These are phyloP conservation scores for Leptopilina myrica DNA, from an alignment of 2,888 invertebrate species.

Conservation along the genomic window DNA sequence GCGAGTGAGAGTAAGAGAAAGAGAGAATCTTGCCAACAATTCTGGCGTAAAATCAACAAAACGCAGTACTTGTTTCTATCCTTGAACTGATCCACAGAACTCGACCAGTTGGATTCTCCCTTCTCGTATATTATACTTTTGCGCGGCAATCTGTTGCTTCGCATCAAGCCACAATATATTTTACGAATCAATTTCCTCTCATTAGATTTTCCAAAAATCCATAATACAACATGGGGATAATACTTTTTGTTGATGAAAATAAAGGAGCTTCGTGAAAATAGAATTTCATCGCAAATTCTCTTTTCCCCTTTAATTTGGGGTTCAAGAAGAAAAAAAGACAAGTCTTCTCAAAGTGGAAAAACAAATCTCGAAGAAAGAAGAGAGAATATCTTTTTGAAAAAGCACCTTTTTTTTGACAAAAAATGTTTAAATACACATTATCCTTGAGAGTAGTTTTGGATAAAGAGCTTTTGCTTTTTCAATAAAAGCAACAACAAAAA, in stretches of 20 bases:
- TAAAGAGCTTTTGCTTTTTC: too few relatives aligned
- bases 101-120: conserved; percentile 32
- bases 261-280: background rate
- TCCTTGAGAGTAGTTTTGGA: too few relatives aligned
- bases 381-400: too few relatives aligned
- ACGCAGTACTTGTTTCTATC: conserved; percentile 23
- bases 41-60: conserved; percentile 24
- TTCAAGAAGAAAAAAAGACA: too few relatives aligned
- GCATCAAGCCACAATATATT: conserved; percentile 22
- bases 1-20: too few relatives aligned
- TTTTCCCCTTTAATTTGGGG: too few relatives aligned
- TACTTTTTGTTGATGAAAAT: background rate
- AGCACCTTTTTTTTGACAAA: too few relatives aligned
- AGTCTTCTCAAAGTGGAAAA: too few relatives aligned
- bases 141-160: conserved; percentile 62
- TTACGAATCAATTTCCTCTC: conserved; percentile 19
- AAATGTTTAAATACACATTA: too few relatives aligned
- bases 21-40: conserved; percentile 7
- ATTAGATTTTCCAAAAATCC: background rate
- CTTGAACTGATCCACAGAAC: conserved; percentile 36
- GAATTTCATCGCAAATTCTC: background rate
- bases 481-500: too few relatives aligned
- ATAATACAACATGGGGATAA: background rate
- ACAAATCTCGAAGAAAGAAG: too few relatives aligned
- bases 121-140: conserved; percentile 32